Conservation (phyloP, 2,888 invertebrate species). For the Pollenia labialis region DNA sequence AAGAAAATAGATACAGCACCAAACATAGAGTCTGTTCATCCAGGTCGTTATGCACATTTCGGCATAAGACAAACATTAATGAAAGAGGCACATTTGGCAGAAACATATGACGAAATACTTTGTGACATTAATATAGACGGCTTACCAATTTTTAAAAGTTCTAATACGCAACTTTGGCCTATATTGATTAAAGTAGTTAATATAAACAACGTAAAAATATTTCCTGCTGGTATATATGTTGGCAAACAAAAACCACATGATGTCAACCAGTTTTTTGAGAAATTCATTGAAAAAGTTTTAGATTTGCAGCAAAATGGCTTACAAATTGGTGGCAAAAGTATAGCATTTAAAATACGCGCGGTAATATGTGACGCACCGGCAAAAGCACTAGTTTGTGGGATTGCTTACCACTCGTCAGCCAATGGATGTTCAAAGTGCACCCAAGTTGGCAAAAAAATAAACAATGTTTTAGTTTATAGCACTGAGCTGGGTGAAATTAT, state of each 20-base stretch:
- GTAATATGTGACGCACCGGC: slow-evolving; percentile 59
- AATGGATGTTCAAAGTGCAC: too few species aligned
- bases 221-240: neutral
- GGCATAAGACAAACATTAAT: slow-evolving; percentile 59
- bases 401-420: slow-evolving; percentile 48
- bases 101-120: slow-evolving; percentile 64
- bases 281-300: slow-evolving; percentile 50
- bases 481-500: slow-evolving; percentile 5
- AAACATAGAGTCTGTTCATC: slow-evolving; percentile 13
- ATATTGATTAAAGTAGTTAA: slow-evolving; percentile 66
- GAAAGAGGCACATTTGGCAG: slow-evolving; percentile 34
- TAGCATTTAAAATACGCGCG: too few species aligned
- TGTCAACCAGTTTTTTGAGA: slow-evolving; percentile 43
- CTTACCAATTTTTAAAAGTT: slow-evolving; percentile 69
- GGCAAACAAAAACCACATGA: slow-evolving; percentile 51
- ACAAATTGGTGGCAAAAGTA: neutral
- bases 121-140: slow-evolving; percentile 65
- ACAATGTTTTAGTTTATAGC: slow-evolving; percentile 51
- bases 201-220: slow-evolving; percentile 44
- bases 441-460: slow-evolving; percentile 2
- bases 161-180: slow-evolving; percentile 64
- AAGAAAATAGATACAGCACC: neutral
- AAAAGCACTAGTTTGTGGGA: slow-evolving; percentile 66
- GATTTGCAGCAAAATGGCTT: slow-evolving; percentile 21
- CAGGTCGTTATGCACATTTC: slow-evolving; percentile 67